These are phyloP conservation scores for Eubucco bourcierii DNA, from an alignment of 2,113 vertebrate species.

Conservation along the genomic window DNA sequence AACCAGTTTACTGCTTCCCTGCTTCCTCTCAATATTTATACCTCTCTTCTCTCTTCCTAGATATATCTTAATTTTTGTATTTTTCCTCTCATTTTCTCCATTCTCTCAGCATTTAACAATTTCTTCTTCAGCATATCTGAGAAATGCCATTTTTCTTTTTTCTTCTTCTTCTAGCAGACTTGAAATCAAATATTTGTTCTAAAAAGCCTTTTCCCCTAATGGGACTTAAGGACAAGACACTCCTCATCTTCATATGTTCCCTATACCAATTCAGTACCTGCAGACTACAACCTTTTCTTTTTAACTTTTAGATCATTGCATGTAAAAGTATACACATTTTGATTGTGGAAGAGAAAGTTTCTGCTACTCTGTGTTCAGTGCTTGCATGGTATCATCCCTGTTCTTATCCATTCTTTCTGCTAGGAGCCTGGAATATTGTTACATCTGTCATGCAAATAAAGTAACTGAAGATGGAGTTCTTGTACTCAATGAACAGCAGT, in stretches of 20 bases:
- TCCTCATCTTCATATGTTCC: background rate
- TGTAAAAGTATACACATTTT: background rate
- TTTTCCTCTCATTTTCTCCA: background rate
- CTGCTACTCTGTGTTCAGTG: background rate
- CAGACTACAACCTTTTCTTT: background rate
- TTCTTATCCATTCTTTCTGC: background rate
- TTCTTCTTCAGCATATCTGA: background rate
- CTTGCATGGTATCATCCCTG: background rate
- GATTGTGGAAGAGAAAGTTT: background rate
- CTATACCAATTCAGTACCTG: background rate
- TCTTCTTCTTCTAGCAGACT: background rate
- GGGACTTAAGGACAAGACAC: background rate
- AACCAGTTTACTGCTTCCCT: background rate
- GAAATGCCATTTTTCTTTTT: background rate
- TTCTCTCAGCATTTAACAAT: background rate
- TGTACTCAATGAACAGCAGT: background rate
- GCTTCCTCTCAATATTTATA: background rate
- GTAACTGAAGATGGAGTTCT: background rate
- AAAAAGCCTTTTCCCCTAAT: background rate
- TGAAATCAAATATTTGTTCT: background rate
- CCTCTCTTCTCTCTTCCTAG: background rate
- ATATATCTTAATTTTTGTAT: background rate
- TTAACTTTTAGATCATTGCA: background rate
- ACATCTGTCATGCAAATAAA: background rate
- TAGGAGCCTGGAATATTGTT: background rate